Conservation (phyloP, 64 coral and sea anemone genomes). For the Montipora sp. region DNA sequence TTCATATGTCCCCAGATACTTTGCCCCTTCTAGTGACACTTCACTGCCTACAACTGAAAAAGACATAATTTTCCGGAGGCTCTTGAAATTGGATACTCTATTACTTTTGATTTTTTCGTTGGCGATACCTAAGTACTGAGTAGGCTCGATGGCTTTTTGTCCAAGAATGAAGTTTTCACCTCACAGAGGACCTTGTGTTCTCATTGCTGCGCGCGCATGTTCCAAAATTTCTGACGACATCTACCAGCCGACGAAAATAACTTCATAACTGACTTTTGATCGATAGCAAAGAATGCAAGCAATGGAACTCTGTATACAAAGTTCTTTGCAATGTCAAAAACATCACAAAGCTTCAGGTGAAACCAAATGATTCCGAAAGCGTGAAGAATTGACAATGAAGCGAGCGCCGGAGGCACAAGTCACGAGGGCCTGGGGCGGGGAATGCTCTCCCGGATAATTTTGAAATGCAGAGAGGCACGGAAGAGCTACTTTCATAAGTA, state of each 20-base stretch:
- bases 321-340: not conserved
- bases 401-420: too few species aligned
- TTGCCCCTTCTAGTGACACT: not conserved
- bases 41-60: slow-evolving; percentile 30
- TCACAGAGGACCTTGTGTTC: not conserved
- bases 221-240: too few species aligned
- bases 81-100: not conserved
- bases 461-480: too few species aligned
- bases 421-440: too few species aligned
- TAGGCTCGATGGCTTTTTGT: not conserved
- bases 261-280: too few species aligned
- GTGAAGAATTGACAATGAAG: too few species aligned
- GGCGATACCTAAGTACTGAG: not conserved
- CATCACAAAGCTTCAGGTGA: not conserved
- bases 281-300: too few species aligned
- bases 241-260: too few species aligned
- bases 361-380: not conserved
- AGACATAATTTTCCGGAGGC: slow-evolving; percentile 32
- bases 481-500: too few species aligned
- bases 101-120: not conserved
- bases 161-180: not conserved
- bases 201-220: not conserved
- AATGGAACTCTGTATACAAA: too few species aligned
- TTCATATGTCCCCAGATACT: slow-evolving; percentile 55
- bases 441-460: too few species aligned